Evolutionary conservation across 1,140 invertebrate species (phyloP), one percentile per base, ranked within the genome.

Genomic region (Drosophila baimaii): DNA sequence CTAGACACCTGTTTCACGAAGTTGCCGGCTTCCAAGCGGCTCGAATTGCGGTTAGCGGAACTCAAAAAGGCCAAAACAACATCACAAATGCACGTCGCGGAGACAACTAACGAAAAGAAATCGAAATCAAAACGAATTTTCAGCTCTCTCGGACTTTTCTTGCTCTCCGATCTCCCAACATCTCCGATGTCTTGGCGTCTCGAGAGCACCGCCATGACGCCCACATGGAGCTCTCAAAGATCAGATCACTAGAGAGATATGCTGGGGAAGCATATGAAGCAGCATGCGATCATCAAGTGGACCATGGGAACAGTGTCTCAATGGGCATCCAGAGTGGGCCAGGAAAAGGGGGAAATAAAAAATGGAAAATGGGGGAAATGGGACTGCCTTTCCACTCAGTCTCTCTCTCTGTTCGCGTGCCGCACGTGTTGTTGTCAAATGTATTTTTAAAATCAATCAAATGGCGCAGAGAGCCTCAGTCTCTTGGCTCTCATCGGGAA

Each of bases 391-490:
- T n/a, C n/a, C n/a, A n/a, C n/a, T n/a, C n/a, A n/a, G n/a, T n/a
- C 63, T 37, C 65, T 29, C 43, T 52, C 37, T 51, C 29, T 47
- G 19, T 64, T 65, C 52, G 44, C 59, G 58, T 80, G 71, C 37
- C 15, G 81, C 81, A 88, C 84, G 83, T 88, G 83, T 83, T 88
- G 54, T 73, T 70, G 49, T 69, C 47, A 35, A 70, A 80, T 74
- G 70, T 88, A 88, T 88, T 88, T 88, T 88, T 89, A 88, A 89
- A 84, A 77, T 89, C 79, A 83, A 88, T 89, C 83, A 79, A 88
- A 82, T 63, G 69, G 25, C 46, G 37, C 46, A 41, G 62, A 64
- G 49, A 64, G 29, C 31, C 17, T 15, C 55, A 25, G 37, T 44
- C 69, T 29, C 31, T 1, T 12, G 25, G 33, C 65, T 69, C 64